Evolutionary conservation across 1,140 invertebrate species (phyloP), one percentile per base, ranked within the genome.

Genomic region (Zaprionus inermis): DNA sequence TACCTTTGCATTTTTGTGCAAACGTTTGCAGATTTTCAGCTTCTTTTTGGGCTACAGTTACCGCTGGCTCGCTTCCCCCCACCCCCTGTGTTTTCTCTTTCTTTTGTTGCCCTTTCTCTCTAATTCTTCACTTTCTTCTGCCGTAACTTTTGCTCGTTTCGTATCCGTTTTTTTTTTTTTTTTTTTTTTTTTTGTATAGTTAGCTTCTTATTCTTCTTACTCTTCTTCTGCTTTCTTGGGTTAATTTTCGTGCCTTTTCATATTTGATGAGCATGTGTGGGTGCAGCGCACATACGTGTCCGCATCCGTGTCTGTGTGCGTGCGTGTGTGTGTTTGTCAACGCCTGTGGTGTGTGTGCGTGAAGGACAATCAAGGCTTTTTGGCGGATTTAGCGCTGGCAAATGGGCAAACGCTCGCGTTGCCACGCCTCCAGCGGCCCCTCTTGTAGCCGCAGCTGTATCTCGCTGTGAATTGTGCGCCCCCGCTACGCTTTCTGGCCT

Each of bases 221-320:
- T 61, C n/a, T 44, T 32, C 32, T 34, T 44, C 28, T 49, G 20
- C 49, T 44, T 54, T 63, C 51, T 54, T 38, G 56, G 72, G 49
- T 75, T 66, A 78, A 86, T 84, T 81, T 85, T 75, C 59, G 22
- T 64, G 67, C 66, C 60, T 69, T 72, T 78, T 69, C 81, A 81
- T 86, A 72, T 85, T 85, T 85, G 75, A 85, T 86, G 75, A 75
- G 71, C 51, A 61, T 61, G 59, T 69, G 30, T 58, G 22, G 18
- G 34, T 49, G 52, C n/a, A 34, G 12, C 16, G n/a, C 22, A 18
- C 41, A 34, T 44, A 5, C 12, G 28, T 41, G 30, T 55, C 57
- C 70, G 16, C 38, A 12, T 41, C 18, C 24, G 18, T 44, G 56
- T 36, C 54, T 54, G 64, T 20, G 20, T 59, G 18, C 51, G 34